phyloP scores from a whole-genome alignment of 2,113 vertebrate genomes.

The Lampris megalopsis region DNA sequence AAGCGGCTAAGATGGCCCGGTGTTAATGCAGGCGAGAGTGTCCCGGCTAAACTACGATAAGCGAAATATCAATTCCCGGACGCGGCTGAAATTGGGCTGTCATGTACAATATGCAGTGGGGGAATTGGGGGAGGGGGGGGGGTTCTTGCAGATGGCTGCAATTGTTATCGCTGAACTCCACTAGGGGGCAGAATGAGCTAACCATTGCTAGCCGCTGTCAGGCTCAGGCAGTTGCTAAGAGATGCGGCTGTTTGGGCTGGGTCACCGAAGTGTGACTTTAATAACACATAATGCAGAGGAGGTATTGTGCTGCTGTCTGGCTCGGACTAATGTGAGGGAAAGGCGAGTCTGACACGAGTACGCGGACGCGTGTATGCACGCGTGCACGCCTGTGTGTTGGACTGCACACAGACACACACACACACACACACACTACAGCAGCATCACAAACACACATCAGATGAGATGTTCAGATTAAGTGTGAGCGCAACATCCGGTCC shows the following conservation, averaged over 20 bases:
- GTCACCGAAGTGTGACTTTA: constrained; percentile 33
- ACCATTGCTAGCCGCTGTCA: constrained; percentile 32
- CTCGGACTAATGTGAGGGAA: constrained; percentile 4
- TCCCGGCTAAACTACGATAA: constrained; percentile 29
- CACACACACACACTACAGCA: constrained; percentile 3
- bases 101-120: constrained; percentile 44
- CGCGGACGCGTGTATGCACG: background rate
- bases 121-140: background rate
- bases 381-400: background rate
- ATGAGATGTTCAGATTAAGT: constrained; percentile 42
- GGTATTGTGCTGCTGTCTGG: constrained; percentile 21
- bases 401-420: constrained; percentile 7
- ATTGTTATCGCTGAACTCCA: constrained; percentile 36
- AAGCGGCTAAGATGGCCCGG: constrained; percentile 7
- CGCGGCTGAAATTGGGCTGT: constrained; percentile 44
- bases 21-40: constrained; percentile 49
- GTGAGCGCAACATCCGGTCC: constrained; percentile 25
- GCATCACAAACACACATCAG: constrained; percentile 5
- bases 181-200: constrained; percentile 73
- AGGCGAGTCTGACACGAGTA: background rate
- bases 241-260: constrained; percentile 60
- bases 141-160: constrained; percentile 5
- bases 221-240: background rate
- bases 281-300: constrained; percentile 53
- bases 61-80: constrained; percentile 60